Conservation (phyloP, 1,140 invertebrate species). For the Drosophila prosaltans region DNA sequence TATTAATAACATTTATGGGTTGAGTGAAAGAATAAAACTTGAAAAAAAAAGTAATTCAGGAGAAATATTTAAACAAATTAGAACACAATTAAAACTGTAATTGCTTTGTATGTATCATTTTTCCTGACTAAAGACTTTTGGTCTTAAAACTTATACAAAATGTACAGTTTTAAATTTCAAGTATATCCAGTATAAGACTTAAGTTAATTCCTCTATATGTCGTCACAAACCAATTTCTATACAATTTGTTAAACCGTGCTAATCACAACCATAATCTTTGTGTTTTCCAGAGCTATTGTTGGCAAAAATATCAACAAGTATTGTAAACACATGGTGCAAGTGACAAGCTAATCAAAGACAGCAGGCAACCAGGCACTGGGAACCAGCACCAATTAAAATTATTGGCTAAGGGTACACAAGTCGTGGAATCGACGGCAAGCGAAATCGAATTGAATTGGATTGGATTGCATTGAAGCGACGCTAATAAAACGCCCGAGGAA, state of each 20-base stretch:
- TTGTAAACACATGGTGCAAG: neutral
- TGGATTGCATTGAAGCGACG: slow-evolving; percentile 4
- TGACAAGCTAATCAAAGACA: neutral
- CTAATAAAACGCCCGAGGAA: slow-evolving; percentile 16
- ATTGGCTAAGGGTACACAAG: neutral
- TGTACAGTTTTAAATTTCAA: too few relatives aligned
- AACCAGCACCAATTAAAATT: neutral
- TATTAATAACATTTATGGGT: too few relatives aligned
- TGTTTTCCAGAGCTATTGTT: neutral
- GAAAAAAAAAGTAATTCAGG: too few relatives aligned
- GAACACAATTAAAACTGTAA: too few relatives aligned
- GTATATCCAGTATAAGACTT: too few relatives aligned
- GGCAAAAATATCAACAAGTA: slow-evolving; percentile 4
- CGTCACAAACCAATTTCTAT: too few relatives aligned
- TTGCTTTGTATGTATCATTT: too few relatives aligned
- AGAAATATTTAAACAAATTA: too few relatives aligned
- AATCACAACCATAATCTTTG: neutral
- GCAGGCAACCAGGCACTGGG: neutral
- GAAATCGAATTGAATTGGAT: slow-evolving; percentile 25
- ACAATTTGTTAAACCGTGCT: neutral
- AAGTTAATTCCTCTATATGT: too few relatives aligned
- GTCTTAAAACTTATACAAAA: too few relatives aligned
- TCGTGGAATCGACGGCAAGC: neutral
- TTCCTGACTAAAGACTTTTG: too few relatives aligned
- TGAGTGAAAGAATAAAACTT: too few relatives aligned